These are phyloP conservation scores for Drosophila triauraria DNA, from an alignment of 1,140 invertebrate species.

Conservation along the genomic window DNA sequence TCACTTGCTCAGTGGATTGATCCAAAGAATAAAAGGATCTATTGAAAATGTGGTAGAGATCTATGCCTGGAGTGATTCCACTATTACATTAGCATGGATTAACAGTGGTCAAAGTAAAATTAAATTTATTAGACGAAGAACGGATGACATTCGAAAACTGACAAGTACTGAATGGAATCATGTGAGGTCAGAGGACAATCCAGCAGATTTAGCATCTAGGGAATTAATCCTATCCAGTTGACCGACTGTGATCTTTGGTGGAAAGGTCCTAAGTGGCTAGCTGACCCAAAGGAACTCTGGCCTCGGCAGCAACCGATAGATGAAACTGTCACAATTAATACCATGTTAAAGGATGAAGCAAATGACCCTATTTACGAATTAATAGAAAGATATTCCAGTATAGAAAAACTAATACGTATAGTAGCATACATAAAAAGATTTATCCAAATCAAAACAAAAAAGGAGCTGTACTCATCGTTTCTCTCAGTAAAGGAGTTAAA, in stretches of 20 bases:
- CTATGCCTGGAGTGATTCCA: conserved; percentile 6
- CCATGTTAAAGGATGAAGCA: not conserved
- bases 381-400: no score
- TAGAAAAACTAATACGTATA: no score
- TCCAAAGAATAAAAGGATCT: conserved; percentile 2
- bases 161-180: conserved; percentile 5
- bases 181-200: conserved; percentile 1
- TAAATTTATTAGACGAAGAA: conserved; percentile 3
- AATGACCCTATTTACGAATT: conserved; percentile 8
- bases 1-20: not conserved
- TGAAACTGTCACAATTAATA: not conserved
- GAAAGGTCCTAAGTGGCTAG: no score
- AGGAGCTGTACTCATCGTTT: not conserved
- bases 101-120: not conserved
- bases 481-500: conserved; percentile 1
- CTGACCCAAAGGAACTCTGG: no score
- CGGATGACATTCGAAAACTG: conserved; percentile 7
- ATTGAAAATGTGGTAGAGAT: not conserved
- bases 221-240: no score
- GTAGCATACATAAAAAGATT: no score
- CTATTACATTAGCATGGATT: not conserved
- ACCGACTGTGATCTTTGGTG: no score
- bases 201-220: no score
- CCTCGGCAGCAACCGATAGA: no score
- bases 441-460: no score